Percentiles rank a stretch among this genome's conserved stretches.
Evolutionary conservation across 2,797 vertebrate species (phyloP).

Genomic region (Dendrocincla tyrannina): DNA sequence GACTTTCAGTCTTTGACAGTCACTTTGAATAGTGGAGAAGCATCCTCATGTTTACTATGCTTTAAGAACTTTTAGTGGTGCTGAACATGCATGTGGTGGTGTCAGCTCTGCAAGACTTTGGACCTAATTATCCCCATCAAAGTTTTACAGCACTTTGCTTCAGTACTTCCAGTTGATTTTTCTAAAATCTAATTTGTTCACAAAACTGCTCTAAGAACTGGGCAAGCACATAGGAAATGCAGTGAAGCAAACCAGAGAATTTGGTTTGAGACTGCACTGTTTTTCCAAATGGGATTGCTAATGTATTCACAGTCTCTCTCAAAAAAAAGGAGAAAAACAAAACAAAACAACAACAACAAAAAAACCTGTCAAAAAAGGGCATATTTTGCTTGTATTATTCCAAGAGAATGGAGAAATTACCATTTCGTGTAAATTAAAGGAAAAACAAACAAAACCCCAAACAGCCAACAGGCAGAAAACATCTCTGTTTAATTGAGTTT

Average conservation of each 20-base stretch:
- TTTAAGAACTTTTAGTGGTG: neutral
- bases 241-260: neutral
- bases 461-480: neutral
- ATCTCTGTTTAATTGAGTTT: neutral
- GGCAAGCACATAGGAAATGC: neutral
- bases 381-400: neutral
- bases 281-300: neutral
- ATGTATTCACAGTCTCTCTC: neutral
- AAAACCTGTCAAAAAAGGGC: neutral
- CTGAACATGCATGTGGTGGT: neutral
- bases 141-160: neutral
- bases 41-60: neutral
- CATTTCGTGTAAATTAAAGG: neutral
- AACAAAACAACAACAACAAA: neutral
- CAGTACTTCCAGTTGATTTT: neutral
- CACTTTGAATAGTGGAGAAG: neutral
- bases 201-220: neutral
- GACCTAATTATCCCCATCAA: neutral
- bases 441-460: rapidly evolving
- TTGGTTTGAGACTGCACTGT: neutral
- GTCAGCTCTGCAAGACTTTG: neutral
- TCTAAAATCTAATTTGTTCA: neutral
- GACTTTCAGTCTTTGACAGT: neutral
- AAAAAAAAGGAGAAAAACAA: rapidly evolving
- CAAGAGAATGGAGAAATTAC: neutral